Conservation (phyloP, 2,797 vertebrate genomes). For the Octomys mimax region DNA sequence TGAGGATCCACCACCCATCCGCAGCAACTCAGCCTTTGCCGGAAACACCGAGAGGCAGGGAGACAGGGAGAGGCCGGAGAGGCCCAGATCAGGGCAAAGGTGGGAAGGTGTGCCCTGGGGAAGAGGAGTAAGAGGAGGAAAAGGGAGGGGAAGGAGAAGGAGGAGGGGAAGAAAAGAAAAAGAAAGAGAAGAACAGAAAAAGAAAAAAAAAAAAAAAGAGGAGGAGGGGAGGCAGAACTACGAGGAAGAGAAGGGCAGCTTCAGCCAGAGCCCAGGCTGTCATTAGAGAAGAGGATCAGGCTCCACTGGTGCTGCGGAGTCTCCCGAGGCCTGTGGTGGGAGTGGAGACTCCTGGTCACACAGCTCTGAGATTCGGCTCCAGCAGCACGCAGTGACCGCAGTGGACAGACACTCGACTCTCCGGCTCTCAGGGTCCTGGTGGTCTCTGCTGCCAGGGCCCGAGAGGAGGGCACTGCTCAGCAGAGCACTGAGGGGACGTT, state of each 20-base stretch:
- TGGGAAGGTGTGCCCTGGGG: too few species aligned
- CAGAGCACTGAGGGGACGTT: neutral
- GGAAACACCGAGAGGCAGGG: neutral
- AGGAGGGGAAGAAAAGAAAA: neutral
- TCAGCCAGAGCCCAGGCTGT: neutral
- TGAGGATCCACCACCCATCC: rapidly evolving
- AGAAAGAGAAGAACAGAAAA: too few species aligned
- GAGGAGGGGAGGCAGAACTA: neutral
- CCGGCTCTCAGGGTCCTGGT: neutral
- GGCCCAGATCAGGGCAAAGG: neutral
- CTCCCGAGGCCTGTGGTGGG: neutral
- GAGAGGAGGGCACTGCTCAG: neutral
- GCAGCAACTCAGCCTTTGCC: neutral
- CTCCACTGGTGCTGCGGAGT: neutral
- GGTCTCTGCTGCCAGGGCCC: neutral
- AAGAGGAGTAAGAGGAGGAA: neutral
- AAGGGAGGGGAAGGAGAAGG: too few species aligned
- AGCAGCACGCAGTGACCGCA: neutral
- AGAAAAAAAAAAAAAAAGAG: neutral
- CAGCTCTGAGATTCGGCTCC: neutral
- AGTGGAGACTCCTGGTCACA: neutral
- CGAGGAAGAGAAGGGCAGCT: neutral
- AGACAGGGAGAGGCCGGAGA: neutral
- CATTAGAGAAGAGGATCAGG: neutral
- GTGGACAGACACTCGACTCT: neutral